Evolutionary conservation across 2,888 invertebrate species (phyloP).

Genomic region (Drepanosiphum platanoidis): DNA sequence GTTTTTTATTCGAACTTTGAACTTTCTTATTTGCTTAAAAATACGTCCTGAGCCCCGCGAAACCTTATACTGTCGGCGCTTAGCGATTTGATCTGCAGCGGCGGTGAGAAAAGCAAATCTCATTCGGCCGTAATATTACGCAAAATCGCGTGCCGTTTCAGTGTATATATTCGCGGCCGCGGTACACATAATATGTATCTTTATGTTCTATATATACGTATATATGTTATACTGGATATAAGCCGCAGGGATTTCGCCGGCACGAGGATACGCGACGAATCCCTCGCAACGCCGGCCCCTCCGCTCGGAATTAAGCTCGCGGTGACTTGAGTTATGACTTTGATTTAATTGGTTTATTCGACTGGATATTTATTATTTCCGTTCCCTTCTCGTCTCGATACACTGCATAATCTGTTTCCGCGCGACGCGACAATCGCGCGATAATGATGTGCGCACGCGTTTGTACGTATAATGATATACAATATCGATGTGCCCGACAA

Average conservation of each 20-base stretch:
- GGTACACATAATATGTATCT: no score
- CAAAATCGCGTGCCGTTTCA: neutral
- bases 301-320: slow-evolving; percentile 9
- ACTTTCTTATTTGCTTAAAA: no score
- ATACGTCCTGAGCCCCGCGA: no score
- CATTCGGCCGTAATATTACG: neutral
- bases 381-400: neutral
- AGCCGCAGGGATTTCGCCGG: slow-evolving; percentile 31
- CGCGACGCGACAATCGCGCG: neutral
- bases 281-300: slow-evolving; percentile 8
- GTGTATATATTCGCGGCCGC: slow-evolving; percentile 1
- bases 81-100: no score
- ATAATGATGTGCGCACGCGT: neutral
- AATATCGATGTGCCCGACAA: no score
- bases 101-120: neutral
- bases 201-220: no score
- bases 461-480: no score
- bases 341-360: slow-evolving; percentile 54
- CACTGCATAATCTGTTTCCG: neutral
- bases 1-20: no score
- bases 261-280: slow-evolving; percentile 31
- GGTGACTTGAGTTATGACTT: slow-evolving; percentile 57
- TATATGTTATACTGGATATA: no score
- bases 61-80: no score
- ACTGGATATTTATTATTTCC: slow-evolving; percentile 4